These are phyloP conservation scores for Arizona elegans DNA, from an alignment of 2,113 vertebrate genomes.

Conservation along the genomic window DNA sequence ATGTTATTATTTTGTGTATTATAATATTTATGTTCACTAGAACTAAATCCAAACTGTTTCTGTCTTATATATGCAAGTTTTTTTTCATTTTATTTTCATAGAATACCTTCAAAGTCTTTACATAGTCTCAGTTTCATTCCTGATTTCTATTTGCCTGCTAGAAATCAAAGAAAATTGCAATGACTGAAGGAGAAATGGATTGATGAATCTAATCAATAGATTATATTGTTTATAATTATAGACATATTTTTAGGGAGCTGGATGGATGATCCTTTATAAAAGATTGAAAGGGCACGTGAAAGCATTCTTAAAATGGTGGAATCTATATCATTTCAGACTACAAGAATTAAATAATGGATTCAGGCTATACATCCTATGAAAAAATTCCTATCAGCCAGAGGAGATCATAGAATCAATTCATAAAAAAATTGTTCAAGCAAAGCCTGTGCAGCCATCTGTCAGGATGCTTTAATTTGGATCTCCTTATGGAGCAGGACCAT, in stretches of 20 bases:
- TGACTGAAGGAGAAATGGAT: not conserved
- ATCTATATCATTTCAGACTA: not conserved
- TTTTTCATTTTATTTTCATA: not conserved
- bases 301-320: not conserved
- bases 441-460: not conserved
- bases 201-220: not conserved
- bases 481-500: not conserved
- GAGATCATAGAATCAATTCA: not conserved
- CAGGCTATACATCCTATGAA: not conserved
- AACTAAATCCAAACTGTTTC: not conserved
- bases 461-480: not conserved
- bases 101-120: not conserved
- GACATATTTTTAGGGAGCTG: not conserved
- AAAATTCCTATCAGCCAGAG: not conserved
- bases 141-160: not conserved
- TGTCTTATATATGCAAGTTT: not conserved
- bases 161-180: not conserved
- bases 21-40: not conserved
- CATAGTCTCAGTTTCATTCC: not conserved
- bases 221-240: not conserved
- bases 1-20: not conserved
- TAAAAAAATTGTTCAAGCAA: not conserved
- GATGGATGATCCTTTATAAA: not conserved
- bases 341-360: not conserved
- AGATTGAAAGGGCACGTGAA: not conserved